Base-by-base conservation (phyloP, 2,888 invertebrate genomes). In the Caradrina clavipalpis region DNA sequence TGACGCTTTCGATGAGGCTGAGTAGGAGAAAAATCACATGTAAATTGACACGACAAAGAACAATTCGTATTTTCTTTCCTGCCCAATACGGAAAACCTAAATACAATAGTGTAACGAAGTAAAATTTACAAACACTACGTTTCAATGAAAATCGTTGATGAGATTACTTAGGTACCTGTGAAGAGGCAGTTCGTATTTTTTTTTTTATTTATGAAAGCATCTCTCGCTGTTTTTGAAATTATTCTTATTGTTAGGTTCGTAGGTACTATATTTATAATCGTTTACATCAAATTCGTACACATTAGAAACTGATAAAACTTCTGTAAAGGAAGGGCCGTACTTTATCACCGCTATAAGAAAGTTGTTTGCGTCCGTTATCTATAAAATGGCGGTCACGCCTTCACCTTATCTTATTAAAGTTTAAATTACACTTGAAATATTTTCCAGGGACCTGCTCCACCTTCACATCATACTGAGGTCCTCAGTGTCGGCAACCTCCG, bases 401-500 rank as follows among this genome's bases (percentile, higher is more conserved):
- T 35, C n/a, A 19, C 42, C 11, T 69, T 67, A 82, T 76, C 67
- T 66, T 39, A 64, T 66, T 67, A 45, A 64, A 55, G 51, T 78
- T 67, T 66, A 42, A 70, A 55, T 72, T 74, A 45, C 71, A n/a
- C 19, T 69, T 69, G 8, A 19, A 61, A 53, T 76, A n/a, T 67
- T 51, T 89, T 89, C 31, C 89, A 89, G 89, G 83, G 76, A 1
- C 88, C 89, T 6, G 61, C 39, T 8, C 85, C 84, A 21, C 88
- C 89, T 15, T 1, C 69, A 5, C 64, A 60, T 0, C 78, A 74
- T 53, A 89, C 88, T 42, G 8, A 8, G 0, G 69, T 88, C 2
- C 89, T 89, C 42, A 82, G 84, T 21, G 93, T 94, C 0, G 77
- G 84, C 2, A 87, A 91, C 45, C 0, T 17, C 13, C 42, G 42